These are phyloP conservation scores for Drosophila kepulauana DNA, from an alignment of 1,140 invertebrate genomes.

Conservation along the genomic window DNA sequence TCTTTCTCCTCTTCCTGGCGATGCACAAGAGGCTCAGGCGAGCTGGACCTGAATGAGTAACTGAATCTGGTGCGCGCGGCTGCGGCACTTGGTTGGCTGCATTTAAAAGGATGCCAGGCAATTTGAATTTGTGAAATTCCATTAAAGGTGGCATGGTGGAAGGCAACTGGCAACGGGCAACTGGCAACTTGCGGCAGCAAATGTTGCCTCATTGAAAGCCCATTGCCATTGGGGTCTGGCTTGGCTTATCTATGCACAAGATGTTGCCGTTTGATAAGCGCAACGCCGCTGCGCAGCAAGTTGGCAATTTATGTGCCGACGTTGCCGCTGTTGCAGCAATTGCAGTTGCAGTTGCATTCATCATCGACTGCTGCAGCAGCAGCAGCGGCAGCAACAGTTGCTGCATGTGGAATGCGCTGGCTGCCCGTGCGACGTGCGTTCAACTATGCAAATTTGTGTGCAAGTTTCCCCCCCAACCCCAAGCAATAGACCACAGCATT, in stretches of 20 bases:
- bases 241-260: slow-evolving; percentile 80
- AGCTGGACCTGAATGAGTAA: slow-evolving; percentile 29
- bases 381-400: slow-evolving; percentile 60
- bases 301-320: slow-evolving; percentile 73
- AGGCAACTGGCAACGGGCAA: slow-evolving; percentile 15
- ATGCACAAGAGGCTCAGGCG: slow-evolving; percentile 14
- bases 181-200: slow-evolving; percentile 26
- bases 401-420: slow-evolving; percentile 64
- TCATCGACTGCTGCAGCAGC: slow-evolving; percentile 45
- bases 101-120: slow-evolving; percentile 81
- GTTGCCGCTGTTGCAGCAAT: slow-evolving; percentile 32
- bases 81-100: slow-evolving; percentile 24
- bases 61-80: slow-evolving; percentile 32
- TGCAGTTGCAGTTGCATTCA: slow-evolving; percentile 65
- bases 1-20: no score
- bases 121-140: slow-evolving; percentile 83
- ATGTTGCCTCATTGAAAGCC: slow-evolving; percentile 35
- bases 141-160: slow-evolving; percentile 39
- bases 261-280: slow-evolving; percentile 81
- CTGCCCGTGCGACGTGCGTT: slow-evolving; percentile 67
- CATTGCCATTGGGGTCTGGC: slow-evolving; percentile 25
- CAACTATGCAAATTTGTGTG: slow-evolving; percentile 81
- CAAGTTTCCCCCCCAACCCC: slow-evolving; percentile 31
- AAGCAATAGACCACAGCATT: slow-evolving; percentile 45
- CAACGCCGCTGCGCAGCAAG: slow-evolving; percentile 62